Conservation (phyloP, 2,113 vertebrate genomes). For the Nematolebias whitei region DNA sequence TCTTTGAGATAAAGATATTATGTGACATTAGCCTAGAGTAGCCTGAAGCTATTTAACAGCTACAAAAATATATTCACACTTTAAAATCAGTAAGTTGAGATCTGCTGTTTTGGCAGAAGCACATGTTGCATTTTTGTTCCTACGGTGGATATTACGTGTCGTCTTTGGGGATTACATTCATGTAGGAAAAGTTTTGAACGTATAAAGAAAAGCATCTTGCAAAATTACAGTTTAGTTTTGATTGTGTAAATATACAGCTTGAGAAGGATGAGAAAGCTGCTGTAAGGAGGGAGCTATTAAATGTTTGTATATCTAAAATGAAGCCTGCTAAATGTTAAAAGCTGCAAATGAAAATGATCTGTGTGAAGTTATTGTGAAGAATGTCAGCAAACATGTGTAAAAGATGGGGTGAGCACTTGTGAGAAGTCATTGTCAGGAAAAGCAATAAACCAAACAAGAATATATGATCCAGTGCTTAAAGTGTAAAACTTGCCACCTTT, state of each 20-base stretch:
- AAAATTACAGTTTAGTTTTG: background rate
- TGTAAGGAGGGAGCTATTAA: background rate
- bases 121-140: background rate
- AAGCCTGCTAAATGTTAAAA: too few species aligned
- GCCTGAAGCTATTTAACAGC: background rate
- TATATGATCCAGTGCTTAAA: background rate
- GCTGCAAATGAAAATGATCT: too few species aligned
- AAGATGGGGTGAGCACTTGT: background rate
- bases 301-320: too few species aligned
- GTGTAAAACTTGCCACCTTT: background rate
- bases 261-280: background rate
- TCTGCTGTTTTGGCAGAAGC: background rate
- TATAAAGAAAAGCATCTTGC: background rate
- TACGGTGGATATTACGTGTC: background rate
- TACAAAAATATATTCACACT: slow-evolving; percentile 3
- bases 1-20: background rate
- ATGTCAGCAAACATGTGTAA: too few species aligned
- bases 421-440: background rate
- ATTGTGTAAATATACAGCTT: background rate
- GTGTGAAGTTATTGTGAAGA: too few species aligned
- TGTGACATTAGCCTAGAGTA: background rate
- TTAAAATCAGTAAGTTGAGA: background rate
- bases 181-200: background rate
- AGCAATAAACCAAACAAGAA: background rate
- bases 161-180: background rate